Conservation (phyloP, 2,797 vertebrate species). For the Rhinoraja longicauda region DNA sequence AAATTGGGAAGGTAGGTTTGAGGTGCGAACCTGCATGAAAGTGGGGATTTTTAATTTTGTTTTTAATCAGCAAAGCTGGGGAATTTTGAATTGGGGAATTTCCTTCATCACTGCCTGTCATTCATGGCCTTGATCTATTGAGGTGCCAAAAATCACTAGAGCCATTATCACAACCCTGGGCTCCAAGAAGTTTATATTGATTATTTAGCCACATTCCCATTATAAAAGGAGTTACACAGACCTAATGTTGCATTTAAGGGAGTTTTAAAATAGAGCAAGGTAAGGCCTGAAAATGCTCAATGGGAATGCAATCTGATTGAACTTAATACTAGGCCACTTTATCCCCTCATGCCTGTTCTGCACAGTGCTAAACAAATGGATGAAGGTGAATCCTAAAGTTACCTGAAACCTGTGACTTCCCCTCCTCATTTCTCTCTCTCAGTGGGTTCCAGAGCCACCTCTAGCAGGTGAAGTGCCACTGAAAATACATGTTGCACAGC, state of each 20-base stretch:
- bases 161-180: neutral
- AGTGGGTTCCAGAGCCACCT: neutral
- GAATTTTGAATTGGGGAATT: neutral
- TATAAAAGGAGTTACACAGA: neutral
- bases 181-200: neutral
- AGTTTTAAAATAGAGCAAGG: neutral
- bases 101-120: neutral
- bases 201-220: neutral
- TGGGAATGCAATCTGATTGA: neutral
- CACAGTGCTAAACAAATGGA: too few species aligned
- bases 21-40: neutral
- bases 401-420: neutral
- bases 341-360: neutral
- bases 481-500: too few species aligned
- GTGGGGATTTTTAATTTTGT: neutral
- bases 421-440: neutral
- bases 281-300: neutral
- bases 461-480: neutral
- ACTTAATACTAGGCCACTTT: neutral
- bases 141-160: too few species aligned
- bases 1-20: neutral
- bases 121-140: neutral
- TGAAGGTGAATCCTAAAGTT: too few species aligned
- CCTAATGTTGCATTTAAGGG: neutral
- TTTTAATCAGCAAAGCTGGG: too few species aligned